phyloP scores from a whole-genome alignment of 2,797 vertebrate genomes.

The Orestias chungarensis region DNA sequence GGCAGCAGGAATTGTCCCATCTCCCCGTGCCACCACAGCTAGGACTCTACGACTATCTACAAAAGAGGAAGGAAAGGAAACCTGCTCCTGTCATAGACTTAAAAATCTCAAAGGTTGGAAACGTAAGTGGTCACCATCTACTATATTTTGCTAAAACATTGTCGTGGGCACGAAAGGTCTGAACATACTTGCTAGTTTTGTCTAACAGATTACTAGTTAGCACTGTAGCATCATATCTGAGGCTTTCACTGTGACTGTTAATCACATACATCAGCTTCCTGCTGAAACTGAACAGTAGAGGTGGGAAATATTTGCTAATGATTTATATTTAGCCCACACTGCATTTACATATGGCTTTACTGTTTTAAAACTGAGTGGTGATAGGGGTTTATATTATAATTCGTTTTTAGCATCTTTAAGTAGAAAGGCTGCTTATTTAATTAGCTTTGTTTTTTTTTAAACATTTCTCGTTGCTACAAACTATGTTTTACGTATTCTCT shows the following conservation, averaged over 20 bases:
- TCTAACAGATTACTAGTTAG: too few species aligned
- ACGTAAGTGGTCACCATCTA: slow-evolving; percentile 76
- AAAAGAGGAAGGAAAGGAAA: slow-evolving; percentile 95
- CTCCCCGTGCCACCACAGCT: slow-evolving; percentile 91
- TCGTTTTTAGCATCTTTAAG: neutral
- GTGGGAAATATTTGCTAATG: neutral
- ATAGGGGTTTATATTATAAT: neutral
- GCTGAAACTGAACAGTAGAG: neutral
- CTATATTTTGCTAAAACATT: neutral
- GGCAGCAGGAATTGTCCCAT: slow-evolving; percentile 93
- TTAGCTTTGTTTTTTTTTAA: neutral
- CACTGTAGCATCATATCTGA: too few species aligned
- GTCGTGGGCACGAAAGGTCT: neutral
- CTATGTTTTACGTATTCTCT: too few species aligned
- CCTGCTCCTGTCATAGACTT: slow-evolving; percentile 89
- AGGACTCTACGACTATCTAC: slow-evolving; percentile 92
- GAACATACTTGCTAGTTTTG: neutral
- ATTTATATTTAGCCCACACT: neutral
- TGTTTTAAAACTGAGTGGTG: neutral
- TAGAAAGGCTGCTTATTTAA: neutral
- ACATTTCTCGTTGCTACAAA: neutral
- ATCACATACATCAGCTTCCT: neutral
- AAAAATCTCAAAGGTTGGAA: slow-evolving; percentile 98
- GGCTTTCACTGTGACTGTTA: neutral
- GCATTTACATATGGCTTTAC: neutral